Conservation (phyloP, 2,113 vertebrate genomes). For the Ammospiza nelsoni region DNA sequence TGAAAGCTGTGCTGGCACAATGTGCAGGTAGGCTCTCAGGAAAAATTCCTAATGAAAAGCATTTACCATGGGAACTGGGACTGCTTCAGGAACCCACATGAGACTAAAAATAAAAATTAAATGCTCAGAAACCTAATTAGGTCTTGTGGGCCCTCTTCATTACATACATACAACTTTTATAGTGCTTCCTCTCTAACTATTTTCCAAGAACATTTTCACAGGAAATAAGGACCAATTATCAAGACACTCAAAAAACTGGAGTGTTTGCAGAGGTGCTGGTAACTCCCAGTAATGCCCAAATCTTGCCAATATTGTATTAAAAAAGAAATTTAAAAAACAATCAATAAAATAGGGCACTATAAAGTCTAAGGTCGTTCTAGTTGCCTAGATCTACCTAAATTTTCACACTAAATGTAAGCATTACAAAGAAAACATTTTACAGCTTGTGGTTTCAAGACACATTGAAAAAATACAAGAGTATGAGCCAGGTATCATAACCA, state of each 20-base stretch:
- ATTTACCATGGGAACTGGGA: background rate
- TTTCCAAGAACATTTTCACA: background rate
- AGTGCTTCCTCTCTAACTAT: background rate
- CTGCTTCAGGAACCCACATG: background rate
- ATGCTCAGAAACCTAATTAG: background rate
- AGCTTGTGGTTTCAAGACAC: background rate
- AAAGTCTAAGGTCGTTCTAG: background rate
- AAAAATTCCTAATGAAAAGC: background rate
- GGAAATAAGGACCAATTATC: background rate
- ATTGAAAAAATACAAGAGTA: background rate
- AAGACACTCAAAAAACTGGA: background rate
- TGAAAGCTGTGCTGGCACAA: background rate
- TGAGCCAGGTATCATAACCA: background rate
- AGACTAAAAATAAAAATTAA: background rate
- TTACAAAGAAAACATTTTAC: background rate
- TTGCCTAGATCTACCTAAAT: background rate
- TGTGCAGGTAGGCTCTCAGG: background rate
- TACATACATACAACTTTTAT: background rate
- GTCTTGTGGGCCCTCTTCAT: background rate
- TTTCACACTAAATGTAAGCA: background rate
- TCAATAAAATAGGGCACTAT: background rate
- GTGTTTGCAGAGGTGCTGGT: background rate
- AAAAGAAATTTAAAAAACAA: background rate
- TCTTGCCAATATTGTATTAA: background rate
- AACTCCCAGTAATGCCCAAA: background rate